Conservation (phyloP, 2,888 invertebrate genomes). For the Camptogramma bilineatum region DNA sequence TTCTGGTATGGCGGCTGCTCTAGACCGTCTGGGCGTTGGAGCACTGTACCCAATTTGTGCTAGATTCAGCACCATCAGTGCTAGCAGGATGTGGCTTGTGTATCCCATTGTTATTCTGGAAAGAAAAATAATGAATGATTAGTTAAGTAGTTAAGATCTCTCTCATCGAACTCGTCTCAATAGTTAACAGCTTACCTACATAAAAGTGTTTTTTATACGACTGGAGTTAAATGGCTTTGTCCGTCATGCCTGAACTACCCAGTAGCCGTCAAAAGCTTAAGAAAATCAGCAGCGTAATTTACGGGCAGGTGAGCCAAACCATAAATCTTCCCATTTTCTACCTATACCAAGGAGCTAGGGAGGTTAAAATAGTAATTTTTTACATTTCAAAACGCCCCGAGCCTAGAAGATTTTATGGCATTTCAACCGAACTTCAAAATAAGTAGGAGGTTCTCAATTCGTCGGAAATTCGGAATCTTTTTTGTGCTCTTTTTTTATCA, state of each 20-base stretch:
- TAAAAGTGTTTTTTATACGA: too few relatives aligned
- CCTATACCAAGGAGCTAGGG: not conserved
- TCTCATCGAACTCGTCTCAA: too few relatives aligned
- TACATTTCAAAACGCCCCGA: not conserved
- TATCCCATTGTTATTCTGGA: slow-evolving; percentile 70
- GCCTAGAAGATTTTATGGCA: too few relatives aligned
- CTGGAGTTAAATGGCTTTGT: too few relatives aligned
- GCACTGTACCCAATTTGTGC: slow-evolving; percentile 62
- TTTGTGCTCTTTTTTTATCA: too few relatives aligned
- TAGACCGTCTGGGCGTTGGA: slow-evolving; percentile 68
- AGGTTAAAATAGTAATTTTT: not conserved
- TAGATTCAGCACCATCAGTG: slow-evolving; percentile 61
- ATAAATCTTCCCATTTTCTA: not conserved
- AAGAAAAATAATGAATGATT: slow-evolving; percentile 45
- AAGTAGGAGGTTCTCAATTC: too few relatives aligned
- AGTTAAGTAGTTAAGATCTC: too few relatives aligned
- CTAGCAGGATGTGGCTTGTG: slow-evolving; percentile 57
- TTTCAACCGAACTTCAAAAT: too few relatives aligned
- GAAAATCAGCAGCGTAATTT: not conserved
- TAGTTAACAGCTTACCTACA: too few relatives aligned
- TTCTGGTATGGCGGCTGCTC: slow-evolving; percentile 56
- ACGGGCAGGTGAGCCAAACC: not conserved
- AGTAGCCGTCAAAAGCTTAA: too few relatives aligned
- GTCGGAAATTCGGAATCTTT: too few relatives aligned
- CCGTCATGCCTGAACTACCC: too few relatives aligned